phyloP scores from a whole-genome alignment of 1,140 invertebrate genomes.

The Sminthurinus signatus region DNA sequence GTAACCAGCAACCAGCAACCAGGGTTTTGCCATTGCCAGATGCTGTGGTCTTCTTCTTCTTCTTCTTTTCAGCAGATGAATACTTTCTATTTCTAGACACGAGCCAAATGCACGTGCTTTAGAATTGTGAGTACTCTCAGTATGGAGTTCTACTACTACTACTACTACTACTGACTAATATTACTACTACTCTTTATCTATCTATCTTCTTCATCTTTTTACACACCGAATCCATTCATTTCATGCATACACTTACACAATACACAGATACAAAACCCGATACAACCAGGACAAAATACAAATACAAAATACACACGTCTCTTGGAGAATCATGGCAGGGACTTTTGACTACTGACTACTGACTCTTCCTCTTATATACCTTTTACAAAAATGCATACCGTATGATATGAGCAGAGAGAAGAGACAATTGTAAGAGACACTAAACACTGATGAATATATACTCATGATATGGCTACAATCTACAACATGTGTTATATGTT shows the following conservation, averaged over 20 bases:
- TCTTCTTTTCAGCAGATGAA: conserved; percentile 16
- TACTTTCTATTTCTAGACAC: conserved; percentile 26
- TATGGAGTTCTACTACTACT: not conserved
- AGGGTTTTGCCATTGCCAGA: conserved; percentile 13
- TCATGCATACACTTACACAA: too few relatives aligned
- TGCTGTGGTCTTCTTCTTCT: conserved; percentile 6
- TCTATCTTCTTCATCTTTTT: not conserved
- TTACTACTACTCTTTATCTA: not conserved
- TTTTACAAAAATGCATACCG: too few relatives aligned
- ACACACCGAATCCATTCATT: too few relatives aligned
- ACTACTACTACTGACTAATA: not conserved
- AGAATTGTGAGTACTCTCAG: not conserved
- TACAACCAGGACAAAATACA: not conserved
- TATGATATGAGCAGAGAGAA: too few relatives aligned
- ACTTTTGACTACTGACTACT: too few relatives aligned
- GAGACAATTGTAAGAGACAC: too few relatives aligned
- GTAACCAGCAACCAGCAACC: conserved; percentile 4
- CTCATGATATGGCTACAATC: too few relatives aligned
- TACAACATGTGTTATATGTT: too few relatives aligned
- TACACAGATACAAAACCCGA: not conserved
- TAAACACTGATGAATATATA: too few relatives aligned
- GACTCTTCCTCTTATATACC: too few relatives aligned
- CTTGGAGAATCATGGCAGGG: too few relatives aligned
- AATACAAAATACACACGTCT: not conserved
- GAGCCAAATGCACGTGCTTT: conserved; percentile 22